A percentile compares a stretch with the other conserved stretches of the same genome.
Evolutionary conservation across 2,888 invertebrate species (phyloP).

Genomic region (Himalopsyche kuldschensis): DNA sequence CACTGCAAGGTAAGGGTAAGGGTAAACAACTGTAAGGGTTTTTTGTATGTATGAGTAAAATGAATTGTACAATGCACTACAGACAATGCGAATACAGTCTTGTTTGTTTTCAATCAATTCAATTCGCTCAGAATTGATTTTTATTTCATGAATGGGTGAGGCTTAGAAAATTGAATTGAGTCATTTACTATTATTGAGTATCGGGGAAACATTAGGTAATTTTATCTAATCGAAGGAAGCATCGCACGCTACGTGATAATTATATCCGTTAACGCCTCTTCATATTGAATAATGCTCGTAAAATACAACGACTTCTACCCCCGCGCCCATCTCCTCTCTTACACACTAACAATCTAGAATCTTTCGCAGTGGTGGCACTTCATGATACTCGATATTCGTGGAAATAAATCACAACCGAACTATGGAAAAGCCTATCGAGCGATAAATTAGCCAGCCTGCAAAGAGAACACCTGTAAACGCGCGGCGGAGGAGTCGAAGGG

Average conservation of each 20-base stretch:
- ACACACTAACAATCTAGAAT: no score
- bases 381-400: neutral
- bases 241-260: neutral
- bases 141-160: neutral
- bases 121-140: neutral
- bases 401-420: neutral
- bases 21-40: no score
- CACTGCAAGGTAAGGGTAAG: no score
- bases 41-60: no score
- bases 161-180: neutral
- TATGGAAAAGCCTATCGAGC: neutral
- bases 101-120: no score
- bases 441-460: constrained; percentile 12
- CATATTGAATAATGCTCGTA: neutral
- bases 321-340: no score
- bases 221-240: neutral
- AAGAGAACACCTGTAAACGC: constrained; percentile 25
- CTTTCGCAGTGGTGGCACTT: neutral
- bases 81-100: no score
- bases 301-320: neutral
- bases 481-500: constrained; percentile 3
- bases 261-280: neutral
- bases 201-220: neutral
- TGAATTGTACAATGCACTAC: no score
- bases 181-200: neutral